These are phyloP conservation scores for Python bivittatus DNA, from an alignment of 2,113 vertebrate genomes.

Conservation along the genomic window DNA sequence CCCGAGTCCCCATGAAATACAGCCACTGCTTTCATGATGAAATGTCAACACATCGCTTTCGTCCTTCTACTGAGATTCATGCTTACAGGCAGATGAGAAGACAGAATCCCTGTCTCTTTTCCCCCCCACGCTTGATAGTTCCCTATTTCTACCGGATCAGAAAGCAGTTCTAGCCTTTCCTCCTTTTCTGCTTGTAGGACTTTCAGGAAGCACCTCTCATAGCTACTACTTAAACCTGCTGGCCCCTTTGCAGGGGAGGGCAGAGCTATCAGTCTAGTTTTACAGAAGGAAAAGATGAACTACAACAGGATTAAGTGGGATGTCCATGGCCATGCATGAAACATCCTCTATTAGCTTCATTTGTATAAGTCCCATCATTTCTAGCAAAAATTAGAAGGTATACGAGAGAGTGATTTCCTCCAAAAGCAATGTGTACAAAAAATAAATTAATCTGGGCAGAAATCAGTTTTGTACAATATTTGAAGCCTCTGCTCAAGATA, in stretches of 20 bases:
- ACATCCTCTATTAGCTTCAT: neutral
- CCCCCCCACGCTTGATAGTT: neutral
- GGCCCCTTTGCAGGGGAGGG: neutral
- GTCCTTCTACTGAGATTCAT: conserved; percentile 2
- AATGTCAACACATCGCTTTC: conserved; percentile 12
- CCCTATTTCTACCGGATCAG: conserved; percentile 3
- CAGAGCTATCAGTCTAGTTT: conserved; percentile 11
- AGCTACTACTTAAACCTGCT: conserved; percentile 16
- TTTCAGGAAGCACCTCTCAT: conserved; percentile 13
- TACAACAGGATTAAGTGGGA: neutral
- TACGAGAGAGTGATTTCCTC: neutral
- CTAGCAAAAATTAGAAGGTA: neutral
- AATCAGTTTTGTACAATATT: neutral
- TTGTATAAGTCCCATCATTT: neutral
- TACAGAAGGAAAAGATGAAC: conserved; percentile 13
- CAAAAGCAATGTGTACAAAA: neutral
- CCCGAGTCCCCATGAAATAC: neutral
- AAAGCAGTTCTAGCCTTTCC: neutral
- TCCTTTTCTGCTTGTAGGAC: neutral
- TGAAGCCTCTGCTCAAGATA: neutral
- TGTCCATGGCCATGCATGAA: neutral
- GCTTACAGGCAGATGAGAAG: conserved; percentile 16
- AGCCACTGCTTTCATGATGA: conserved; percentile 21
- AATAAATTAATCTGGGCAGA: neutral
- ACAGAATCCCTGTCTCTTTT: neutral